Conservation (phyloP, 2,113 vertebrate species). For the Lophochroa leadbeateri region DNA sequence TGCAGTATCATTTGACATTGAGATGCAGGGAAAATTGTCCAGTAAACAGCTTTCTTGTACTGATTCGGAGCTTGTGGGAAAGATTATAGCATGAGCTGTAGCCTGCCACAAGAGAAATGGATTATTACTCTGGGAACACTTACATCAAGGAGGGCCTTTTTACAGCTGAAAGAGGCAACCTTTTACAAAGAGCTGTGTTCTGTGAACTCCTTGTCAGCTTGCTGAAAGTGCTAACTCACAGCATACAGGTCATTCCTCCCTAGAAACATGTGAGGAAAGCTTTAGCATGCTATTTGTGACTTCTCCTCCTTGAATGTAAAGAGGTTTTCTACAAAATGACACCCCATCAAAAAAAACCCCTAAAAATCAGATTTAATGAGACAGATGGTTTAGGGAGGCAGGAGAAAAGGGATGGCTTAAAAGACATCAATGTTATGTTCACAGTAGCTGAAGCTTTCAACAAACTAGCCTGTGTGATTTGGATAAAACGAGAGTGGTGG, state of each 20-base stretch:
- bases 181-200: constrained; percentile 24
- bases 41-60: constrained; percentile 20
- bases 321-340: constrained; percentile 16
- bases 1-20: background rate
- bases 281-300: background rate
- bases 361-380: background rate
- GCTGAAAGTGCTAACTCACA: constrained; percentile 57
- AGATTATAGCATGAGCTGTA: background rate
- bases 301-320: background rate
- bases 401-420: background rate
- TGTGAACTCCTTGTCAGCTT: constrained; percentile 28
- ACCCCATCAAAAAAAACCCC: background rate
- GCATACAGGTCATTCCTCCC: constrained; percentile 1
- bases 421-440: background rate
- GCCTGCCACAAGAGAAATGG: constrained; percentile 17
- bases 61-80: constrained; percentile 38
- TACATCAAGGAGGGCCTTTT: constrained; percentile 29
- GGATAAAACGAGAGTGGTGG: background rate
- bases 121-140: constrained; percentile 24
- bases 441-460: background rate
- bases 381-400: background rate
- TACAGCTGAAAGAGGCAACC: constrained; percentile 17
- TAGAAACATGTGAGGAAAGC: background rate
- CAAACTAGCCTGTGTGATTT: accelerated
- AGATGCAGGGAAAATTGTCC: constrained; percentile 13